phyloP scores from a whole-genome alignment of 2,888 invertebrate species.

The Lepidocyrtinus sp. region DNA sequence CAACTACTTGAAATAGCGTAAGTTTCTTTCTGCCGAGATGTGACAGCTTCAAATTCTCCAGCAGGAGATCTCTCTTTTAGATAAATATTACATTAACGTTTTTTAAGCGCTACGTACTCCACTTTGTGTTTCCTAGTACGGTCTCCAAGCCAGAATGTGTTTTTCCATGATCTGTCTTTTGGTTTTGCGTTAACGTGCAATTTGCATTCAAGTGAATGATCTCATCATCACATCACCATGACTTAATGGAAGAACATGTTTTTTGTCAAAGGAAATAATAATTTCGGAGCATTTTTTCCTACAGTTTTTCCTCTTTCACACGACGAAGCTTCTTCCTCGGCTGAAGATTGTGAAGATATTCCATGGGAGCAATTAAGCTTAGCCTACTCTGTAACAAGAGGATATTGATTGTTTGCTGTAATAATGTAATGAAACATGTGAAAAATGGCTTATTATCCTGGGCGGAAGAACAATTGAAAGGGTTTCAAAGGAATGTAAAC shows the following conservation, averaged over 20 bases:
- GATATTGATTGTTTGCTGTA: neutral
- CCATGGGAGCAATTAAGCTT: neutral
- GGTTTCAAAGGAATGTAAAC: neutral
- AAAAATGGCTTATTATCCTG: too few relatives aligned
- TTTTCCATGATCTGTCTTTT: neutral
- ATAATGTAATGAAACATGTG: too few relatives aligned
- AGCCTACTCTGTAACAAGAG: neutral
- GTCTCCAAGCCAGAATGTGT: too few relatives aligned
- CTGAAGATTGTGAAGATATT: neutral
- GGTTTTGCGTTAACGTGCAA: neutral
- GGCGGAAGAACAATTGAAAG: neutral
- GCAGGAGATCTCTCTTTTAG: constrained; percentile 28
- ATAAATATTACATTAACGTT: neutral
- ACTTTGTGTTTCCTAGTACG: too few relatives aligned
- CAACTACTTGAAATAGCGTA: neutral
- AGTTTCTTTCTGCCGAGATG: too few relatives aligned
- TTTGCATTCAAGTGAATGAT: constrained; percentile 8
- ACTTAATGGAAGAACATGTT: too few relatives aligned
- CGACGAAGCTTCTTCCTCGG: neutral
- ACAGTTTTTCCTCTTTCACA: constrained; percentile 6
- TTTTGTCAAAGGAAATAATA: constrained; percentile 15
- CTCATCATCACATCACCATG: constrained; percentile 7
- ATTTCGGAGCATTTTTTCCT: constrained; percentile 23
- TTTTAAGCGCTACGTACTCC: too few relatives aligned
- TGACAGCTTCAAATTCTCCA: constrained; percentile 33